Percentiles rank a stretch among this genome's conserved stretches.
phyloP scores from a whole-genome alignment of 2,888 invertebrate species.

The Xanthia togata region DNA sequence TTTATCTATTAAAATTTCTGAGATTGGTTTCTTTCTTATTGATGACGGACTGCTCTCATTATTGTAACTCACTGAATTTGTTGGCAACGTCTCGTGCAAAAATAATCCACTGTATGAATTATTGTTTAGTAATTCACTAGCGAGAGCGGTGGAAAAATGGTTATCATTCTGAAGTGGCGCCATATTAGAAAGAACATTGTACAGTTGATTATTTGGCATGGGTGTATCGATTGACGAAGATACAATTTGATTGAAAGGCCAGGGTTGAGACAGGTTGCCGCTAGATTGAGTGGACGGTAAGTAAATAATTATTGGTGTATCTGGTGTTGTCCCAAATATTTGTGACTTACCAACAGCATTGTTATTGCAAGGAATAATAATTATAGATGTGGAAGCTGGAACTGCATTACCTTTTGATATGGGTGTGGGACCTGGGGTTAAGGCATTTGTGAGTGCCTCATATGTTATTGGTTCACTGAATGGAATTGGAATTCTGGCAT shows the following conservation, averaged over 20 bases:
- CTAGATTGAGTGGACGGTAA: conserved; percentile 26
- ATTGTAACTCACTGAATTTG: conserved; percentile 52
- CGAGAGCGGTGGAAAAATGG: conserved; percentile 5
- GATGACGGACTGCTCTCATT: conserved; percentile 39
- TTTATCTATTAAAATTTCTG: conserved; percentile 1
- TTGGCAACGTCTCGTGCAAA: conserved; percentile 49
- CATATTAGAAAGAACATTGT: conserved; percentile 27
- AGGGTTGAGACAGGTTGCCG: neutral
- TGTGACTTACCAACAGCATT: conserved; percentile 12
- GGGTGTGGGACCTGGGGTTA: neutral
- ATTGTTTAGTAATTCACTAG: conserved; percentile 31
- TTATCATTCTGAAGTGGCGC: conserved; percentile 27
- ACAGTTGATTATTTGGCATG: conserved; percentile 14
- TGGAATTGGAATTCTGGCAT: conserved; percentile 12
- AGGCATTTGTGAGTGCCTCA: neutral
- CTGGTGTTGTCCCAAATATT: neutral
- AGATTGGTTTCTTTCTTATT: conserved; percentile 16
- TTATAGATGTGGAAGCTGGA: conserved; percentile 40
- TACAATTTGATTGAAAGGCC: conserved; percentile 7
- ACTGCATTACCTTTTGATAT: conserved; percentile 10
- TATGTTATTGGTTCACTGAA: neutral
- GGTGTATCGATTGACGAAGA: neutral
- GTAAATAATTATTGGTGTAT: conserved; percentile 44
- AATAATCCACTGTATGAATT: conserved; percentile 30
- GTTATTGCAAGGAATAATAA: conserved; percentile 52